phyloP scores from a whole-genome alignment of 1,140 invertebrate genomes.

The Lucilia sericata region DNA sequence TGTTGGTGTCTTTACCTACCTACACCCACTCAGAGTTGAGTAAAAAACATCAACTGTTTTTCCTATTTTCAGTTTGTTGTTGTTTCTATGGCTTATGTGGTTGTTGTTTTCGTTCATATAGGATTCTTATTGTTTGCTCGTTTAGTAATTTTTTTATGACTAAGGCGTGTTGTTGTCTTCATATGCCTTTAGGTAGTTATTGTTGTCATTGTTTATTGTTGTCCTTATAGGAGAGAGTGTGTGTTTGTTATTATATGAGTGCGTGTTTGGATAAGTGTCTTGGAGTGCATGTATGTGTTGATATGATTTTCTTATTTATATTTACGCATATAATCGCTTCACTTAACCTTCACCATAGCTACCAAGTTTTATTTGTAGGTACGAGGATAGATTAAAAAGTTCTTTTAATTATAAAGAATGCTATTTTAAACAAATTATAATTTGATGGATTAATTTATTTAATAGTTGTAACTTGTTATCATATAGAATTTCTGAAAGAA shows the following conservation, averaged over 20 bases:
- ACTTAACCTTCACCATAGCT: not conserved
- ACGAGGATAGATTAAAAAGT: no score
- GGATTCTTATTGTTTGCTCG: not conserved
- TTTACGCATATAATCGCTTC: slow-evolving; percentile 20
- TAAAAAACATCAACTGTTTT: not conserved
- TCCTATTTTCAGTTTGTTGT: not conserved
- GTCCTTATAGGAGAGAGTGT: not conserved
- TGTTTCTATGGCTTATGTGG: not conserved
- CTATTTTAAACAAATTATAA: no score
- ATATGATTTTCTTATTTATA: slow-evolving; percentile 29
- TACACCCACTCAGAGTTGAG: no score
- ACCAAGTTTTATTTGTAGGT: not conserved
- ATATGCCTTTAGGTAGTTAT: slow-evolving; percentile 12
- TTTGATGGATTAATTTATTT: no score
- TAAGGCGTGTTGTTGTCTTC: not conserved
- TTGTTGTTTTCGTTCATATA: not conserved
- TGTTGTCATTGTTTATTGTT: slow-evolving; percentile 2
- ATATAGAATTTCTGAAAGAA: no score
- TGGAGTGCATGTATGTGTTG: slow-evolving; percentile 11
- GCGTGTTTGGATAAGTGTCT: not conserved
- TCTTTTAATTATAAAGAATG: no score
- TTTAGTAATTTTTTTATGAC: slow-evolving; percentile 30
- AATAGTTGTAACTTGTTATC: no score
- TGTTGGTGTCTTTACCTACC: no score
- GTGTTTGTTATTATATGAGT: not conserved